phyloP scores from a whole-genome alignment of 1,140 invertebrate species.

The Anagrus nilaparvatae region DNA sequence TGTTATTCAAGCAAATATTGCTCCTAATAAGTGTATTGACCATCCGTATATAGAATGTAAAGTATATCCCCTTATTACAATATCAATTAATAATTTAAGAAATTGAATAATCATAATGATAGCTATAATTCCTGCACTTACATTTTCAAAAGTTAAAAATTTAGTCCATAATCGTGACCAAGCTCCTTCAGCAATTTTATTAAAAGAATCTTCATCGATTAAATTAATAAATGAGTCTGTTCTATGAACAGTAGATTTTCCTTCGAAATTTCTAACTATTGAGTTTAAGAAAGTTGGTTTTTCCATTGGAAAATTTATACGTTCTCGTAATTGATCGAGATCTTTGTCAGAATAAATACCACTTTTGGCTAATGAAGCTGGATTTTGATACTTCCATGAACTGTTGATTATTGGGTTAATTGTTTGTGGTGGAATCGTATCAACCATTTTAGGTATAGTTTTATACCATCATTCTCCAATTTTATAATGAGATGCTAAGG shows the following conservation, averaged over 20 bases:
- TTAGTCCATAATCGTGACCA: conserved; percentile 3
- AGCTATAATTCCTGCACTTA: conserved; percentile 6
- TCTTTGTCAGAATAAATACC: conserved; percentile 9
- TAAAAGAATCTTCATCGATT: conserved; percentile 5
- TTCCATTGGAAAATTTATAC: conserved; percentile 15
- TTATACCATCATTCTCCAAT: conserved; percentile 8
- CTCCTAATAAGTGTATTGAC: conserved; percentile 5
- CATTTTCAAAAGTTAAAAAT: conserved; percentile 6
- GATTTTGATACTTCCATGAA: conserved; percentile 11
- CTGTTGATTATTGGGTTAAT: neutral
- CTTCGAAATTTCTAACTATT: conserved; percentile 3
- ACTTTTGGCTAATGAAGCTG: conserved; percentile 4
- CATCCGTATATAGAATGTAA: conserved; percentile 11
- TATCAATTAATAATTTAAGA: conserved; percentile 6
- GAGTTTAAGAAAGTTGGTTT: conserved; percentile 8
- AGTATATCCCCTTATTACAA: conserved; percentile 5
- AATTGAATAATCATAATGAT: conserved; percentile 4
- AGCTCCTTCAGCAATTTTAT: conserved; percentile 3
- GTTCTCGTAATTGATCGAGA: conserved; percentile 9
- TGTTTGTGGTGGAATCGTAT: neutral
- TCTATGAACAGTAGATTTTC: neutral
- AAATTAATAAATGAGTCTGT: neutral
- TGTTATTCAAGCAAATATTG: no score
- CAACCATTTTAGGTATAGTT: neutral
- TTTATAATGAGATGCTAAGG: conserved; percentile 6